A percentile compares a stretch with the other conserved stretches of the same genome.
These are phyloP conservation scores for Tenrec ecaudatus DNA, from an alignment of 2,113 vertebrate genomes.

Conservation along the genomic window DNA sequence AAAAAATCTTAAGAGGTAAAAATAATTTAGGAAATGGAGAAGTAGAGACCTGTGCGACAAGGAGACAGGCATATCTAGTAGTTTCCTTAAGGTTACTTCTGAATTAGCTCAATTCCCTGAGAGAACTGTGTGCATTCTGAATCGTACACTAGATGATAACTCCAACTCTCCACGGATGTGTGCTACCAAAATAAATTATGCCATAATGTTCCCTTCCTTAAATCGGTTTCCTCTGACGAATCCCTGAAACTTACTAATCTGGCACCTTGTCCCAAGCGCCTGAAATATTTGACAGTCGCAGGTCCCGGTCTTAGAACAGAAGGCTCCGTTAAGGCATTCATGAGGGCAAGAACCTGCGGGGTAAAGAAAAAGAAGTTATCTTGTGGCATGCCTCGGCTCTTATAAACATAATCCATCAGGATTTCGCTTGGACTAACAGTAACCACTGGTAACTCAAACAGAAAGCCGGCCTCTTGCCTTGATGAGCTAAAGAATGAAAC, in stretches of 20 bases:
- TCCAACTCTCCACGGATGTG: slow-evolving; percentile 36
- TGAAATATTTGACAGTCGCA: slow-evolving; percentile 99
- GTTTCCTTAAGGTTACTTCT: not conserved
- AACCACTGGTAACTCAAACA: slow-evolving; percentile 71
- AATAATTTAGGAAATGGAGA: slow-evolving; percentile 20
- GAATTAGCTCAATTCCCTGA: slow-evolving; percentile 48
- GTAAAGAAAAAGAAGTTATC: slow-evolving; percentile 63
- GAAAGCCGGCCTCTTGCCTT: slow-evolving; percentile 46
- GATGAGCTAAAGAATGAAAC: slow-evolving; percentile 78
- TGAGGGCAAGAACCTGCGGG: slow-evolving; percentile 86
- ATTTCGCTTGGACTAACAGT: slow-evolving; percentile 63
- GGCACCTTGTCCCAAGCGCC: slow-evolving; percentile 96
- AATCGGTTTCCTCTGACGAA: slow-evolving; percentile 48
- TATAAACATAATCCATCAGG: slow-evolving; percentile 68
- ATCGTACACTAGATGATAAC: not conserved
- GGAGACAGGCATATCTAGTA: not conserved
- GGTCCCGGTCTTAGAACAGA: slow-evolving; percentile 93
- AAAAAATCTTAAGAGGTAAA: not conserved
- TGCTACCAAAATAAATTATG: slow-evolving; percentile 51
- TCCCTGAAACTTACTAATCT: slow-evolving; percentile 93
- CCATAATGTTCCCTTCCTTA: slow-evolving; percentile 47
- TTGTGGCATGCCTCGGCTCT: slow-evolving; percentile 61
- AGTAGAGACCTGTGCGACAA: not conserved
- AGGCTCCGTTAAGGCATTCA: slow-evolving; percentile 97
- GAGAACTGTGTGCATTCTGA: slow-evolving; percentile 32